Conservation (phyloP, 2,113 vertebrate genomes). For the Siphamia tubifer region DNA sequence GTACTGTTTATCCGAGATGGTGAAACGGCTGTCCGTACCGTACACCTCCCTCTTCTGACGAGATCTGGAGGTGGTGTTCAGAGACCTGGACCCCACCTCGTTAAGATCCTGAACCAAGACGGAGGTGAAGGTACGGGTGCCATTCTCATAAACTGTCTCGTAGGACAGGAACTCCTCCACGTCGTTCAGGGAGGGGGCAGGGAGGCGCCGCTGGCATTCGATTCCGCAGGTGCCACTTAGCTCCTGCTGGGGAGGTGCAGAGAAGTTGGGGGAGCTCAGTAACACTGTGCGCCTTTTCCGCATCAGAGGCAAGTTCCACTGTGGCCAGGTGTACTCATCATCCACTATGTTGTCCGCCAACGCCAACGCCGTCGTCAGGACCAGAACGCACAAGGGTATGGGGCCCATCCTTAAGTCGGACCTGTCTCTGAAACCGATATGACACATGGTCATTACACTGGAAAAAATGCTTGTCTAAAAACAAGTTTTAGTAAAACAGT, state of each 20-base stretch:
- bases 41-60: slow-evolving; percentile 90
- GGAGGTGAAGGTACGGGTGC: slow-evolving; percentile 88
- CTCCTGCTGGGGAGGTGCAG: slow-evolving; percentile 77
- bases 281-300: slow-evolving; percentile 83
- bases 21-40: slow-evolving; percentile 92
- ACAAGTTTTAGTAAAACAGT: too few relatives aligned
- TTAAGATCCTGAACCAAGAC: slow-evolving; percentile 81
- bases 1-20: slow-evolving; percentile 89
- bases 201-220: slow-evolving; percentile 86
- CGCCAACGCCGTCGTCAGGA: slow-evolving; percentile 73
- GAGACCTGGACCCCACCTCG: slow-evolving; percentile 20
- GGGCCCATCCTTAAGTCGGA: slow-evolving; percentile 83
- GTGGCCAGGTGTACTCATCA: slow-evolving; percentile 88
- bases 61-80: slow-evolving; percentile 22
- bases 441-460: too few relatives aligned
- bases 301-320: slow-evolving; percentile 86
- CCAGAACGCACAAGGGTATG: slow-evolving; percentile 77
- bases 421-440: slow-evolving; percentile 74
- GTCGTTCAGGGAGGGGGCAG: slow-evolving; percentile 81
- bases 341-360: slow-evolving; percentile 67
- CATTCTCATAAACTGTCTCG: slow-evolving; percentile 93
- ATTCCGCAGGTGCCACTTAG: slow-evolving; percentile 87
- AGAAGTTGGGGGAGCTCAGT: slow-evolving; percentile 85
- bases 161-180: slow-evolving; percentile 90
- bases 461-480: too few relatives aligned